Percentiles rank a stretch among this genome's conserved stretches.
Evolutionary conservation across 2,113 vertebrate genomes (phyloP).

Genomic region (Lagopus muta): DNA sequence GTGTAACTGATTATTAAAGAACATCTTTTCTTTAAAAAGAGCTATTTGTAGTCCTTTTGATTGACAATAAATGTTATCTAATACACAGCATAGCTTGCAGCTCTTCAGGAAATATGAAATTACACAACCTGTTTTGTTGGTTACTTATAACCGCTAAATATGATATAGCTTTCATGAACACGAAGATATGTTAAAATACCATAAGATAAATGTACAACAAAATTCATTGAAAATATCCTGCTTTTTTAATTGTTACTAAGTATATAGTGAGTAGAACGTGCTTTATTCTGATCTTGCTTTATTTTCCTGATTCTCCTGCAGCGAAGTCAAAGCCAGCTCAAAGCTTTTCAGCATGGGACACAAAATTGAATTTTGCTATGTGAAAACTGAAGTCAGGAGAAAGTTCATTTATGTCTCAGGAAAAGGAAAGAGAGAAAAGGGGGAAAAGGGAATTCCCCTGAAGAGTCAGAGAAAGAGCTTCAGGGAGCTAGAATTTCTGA

Average conservation of each 20-base stretch:
- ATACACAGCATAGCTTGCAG: not conserved
- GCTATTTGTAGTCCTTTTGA: slow-evolving; percentile 8
- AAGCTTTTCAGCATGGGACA: not conserved
- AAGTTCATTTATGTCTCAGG: not conserved
- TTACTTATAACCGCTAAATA: not conserved
- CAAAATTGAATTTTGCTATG: not conserved
- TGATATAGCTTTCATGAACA: not conserved
- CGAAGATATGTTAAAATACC: not conserved
- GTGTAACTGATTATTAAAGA: slow-evolving; percentile 55
- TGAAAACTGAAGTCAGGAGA: not conserved
- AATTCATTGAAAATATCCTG: not conserved
- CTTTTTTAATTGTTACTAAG: not conserved
- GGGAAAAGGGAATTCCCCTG: not conserved
- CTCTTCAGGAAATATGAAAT: not conserved
- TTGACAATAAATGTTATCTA: not conserved
- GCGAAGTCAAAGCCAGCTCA: not conserved
- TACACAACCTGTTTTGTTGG: not conserved
- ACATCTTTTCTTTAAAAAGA: not conserved
- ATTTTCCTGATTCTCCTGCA: not conserved
- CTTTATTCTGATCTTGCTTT: not conserved
- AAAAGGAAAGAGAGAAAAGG: not conserved
- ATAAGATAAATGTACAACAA: not conserved
- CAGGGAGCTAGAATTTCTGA: not conserved
- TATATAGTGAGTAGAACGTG: not conserved
- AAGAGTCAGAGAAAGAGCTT: not conserved